Evolutionary conservation across 2,888 invertebrate genomes (phyloP), one percentile per base, ranked within the genome.

Genomic region (Pristionchus arcanus): DNA sequence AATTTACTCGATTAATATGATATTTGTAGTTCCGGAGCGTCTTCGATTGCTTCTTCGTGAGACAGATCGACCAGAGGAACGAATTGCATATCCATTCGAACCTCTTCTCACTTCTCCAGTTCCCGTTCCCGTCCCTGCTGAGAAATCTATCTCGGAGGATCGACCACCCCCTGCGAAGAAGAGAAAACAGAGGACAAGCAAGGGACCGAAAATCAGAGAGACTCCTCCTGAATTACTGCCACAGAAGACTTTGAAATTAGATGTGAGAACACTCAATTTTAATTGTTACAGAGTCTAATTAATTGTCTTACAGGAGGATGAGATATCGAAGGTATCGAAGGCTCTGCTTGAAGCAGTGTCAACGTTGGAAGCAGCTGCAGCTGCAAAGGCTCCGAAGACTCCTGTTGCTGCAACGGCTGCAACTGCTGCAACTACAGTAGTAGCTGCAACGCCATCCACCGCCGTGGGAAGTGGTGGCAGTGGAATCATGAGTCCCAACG

Each of bases 31-130:
- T 13, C 89, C 89, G 9, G 89, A 89, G 19, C 77, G 81, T 63
- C 81, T 89, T 16, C 89, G 89, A n/a, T 19, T 63, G 4, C 77
- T 89, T 31, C 89, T 89, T 53, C 89, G 89, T 21, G 89, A 89
- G 42, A 89, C 89, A 16, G 81, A 89, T 42, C 59, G 49, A n/a
- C 42, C 66, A 25, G 81, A 81, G 25, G 28, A 77, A n/a, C 59
- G 81, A 63, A 37, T 55, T 19, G 15, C 37, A 28, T 81, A 63
- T 63, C 81, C 42, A 19, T 42, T 31, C 21, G 87, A 74, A 42
- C 25, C 71, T 53, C 11, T 55, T 19, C 83, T 49, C 42, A 49
- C 83, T 28, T 21, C 37, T 15, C 63, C 85, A 21, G 21, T 31
- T 28, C 63, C 59, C 37, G 21, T 84, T 16, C 9, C 53, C 21